Base-by-base conservation (phyloP, 2,797 vertebrate species). In the Mionectes olivaceus region DNA sequence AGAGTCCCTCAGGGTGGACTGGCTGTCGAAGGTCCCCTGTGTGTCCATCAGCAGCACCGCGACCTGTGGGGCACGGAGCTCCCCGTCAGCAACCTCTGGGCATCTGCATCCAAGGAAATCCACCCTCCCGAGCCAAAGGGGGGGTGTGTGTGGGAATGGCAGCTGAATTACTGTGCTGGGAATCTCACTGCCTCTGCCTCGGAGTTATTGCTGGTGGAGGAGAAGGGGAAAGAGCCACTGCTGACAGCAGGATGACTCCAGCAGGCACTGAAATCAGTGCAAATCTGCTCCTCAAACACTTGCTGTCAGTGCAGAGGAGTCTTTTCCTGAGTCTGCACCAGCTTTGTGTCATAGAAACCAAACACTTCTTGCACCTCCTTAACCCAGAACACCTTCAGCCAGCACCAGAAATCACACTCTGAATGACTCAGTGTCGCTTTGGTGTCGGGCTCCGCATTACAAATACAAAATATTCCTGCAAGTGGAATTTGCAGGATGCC, bases 1-100 rank as follows among this genome's bases (percentile, higher is more conserved):
- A 0, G 99, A 99, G 91, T 99, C 99, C 96, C 99, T 97, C 84
- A 99, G 98, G 27, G 99, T 99, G 21, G 99, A 99, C 97, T 99
- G 99, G 97, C 99, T 99, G 97, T 99, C 99, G 27, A 99, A 99
- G 39, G 99, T 99, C 33, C 99, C 99, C 95, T 99, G 99, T 0
- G 99, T 99, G 97, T 99, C 99, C 99, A 99, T 99, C 46, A 99
- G 97, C 95, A 99, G 77, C 61, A 99, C 99, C 0, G 99, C 99
- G 4, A 99, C 99, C 99, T 99, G 97, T 1, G 63, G 57, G 73
- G 55, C 33, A 92, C 71, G 92, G 9, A 46, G 55, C 13, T 55
- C 32, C 52, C 19, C 0, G 6, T 90, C 74, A 92, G 35, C 35
- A 18, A 28, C 47, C 6, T 0, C 17, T 37, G 17, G 37, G 76